These are phyloP conservation scores for Trisateles emortualis DNA, from an alignment of 2,888 invertebrate genomes.

Conservation along the genomic window DNA sequence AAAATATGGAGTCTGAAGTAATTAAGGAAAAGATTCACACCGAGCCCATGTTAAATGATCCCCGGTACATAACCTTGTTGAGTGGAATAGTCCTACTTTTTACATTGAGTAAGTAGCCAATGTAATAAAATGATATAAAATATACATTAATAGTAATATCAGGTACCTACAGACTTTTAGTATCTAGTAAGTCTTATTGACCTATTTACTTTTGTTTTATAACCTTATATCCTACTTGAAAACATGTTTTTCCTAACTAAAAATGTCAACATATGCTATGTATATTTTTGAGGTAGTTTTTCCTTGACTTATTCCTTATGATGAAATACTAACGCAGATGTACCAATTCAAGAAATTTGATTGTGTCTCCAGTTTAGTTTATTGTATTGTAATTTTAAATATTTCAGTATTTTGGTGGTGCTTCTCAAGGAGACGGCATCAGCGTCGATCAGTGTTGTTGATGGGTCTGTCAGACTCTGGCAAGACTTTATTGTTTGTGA, in stretches of 20 bases:
- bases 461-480: conserved; percentile 96
- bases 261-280: background rate
- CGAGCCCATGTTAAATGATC: conserved; percentile 78
- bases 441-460: conserved; percentile 90
- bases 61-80: conserved; percentile 81
- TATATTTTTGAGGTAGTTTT: too few species aligned
- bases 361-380: too few species aligned
- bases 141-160: background rate
- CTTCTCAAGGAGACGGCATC: conserved; percentile 86
- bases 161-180: too few species aligned
- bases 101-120: conserved; percentile 70
- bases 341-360: too few species aligned
- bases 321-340: too few species aligned
- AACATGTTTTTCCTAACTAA: too few species aligned
- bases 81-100: conserved; percentile 75
- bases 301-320: too few species aligned
- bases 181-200: too few species aligned
- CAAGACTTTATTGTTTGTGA: conserved; percentile 95
- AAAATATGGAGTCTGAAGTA: conserved; percentile 76
- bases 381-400: conserved; percentile 5
- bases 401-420: conserved; percentile 88
- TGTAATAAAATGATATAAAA: background rate
- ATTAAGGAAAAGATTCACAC: conserved; percentile 80
- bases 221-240: too few species aligned
- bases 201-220: too few species aligned